These are phyloP conservation scores for Trochalopteron elliotii DNA, from an alignment of 2,113 vertebrate species.

Conservation along the genomic window DNA sequence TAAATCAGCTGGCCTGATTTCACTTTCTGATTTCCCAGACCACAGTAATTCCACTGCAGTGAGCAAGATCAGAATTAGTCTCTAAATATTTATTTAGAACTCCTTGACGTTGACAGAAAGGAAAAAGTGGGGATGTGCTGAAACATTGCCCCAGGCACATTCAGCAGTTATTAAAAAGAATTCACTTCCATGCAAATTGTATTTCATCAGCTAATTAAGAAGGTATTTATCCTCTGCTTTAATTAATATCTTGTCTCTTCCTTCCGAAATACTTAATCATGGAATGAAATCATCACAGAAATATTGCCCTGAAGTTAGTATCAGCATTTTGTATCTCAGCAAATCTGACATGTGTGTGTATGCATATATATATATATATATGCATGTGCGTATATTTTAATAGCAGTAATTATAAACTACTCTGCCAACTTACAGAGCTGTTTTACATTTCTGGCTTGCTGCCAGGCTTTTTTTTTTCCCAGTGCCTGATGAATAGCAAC, in stretches of 20 bases:
- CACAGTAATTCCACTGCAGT: neutral
- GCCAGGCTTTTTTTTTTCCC: conserved; percentile 45
- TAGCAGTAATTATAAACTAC: conserved; percentile 79
- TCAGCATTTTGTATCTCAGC: conserved; percentile 68
- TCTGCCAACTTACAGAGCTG: conserved; percentile 76
- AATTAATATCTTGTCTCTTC: conserved; percentile 77
- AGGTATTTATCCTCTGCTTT: conserved; percentile 70
- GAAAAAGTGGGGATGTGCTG: neutral
- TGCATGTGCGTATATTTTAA: conserved; percentile 63
- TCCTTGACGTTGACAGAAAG: conserved; percentile 15
- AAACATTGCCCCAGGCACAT: conserved; percentile 1
- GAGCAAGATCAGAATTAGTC: neutral
- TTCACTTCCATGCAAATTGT: conserved; percentile 71
- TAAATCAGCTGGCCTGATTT: neutral
- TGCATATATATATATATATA: neutral
- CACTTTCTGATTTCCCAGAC: neutral
- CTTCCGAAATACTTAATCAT: conserved; percentile 75
- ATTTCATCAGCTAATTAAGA: conserved; percentile 76
- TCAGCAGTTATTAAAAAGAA: conserved; percentile 53
- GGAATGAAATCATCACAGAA: conserved; percentile 73
- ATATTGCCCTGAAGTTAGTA: conserved; percentile 68
- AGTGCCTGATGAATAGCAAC: conserved; percentile 76
- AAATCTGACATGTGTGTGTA: conserved; percentile 64
- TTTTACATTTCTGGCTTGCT: conserved; percentile 75
- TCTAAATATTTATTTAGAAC: conserved; percentile 35